Base-by-base conservation (phyloP, 2,797 vertebrate species). In the Takifugu ocellatus region DNA sequence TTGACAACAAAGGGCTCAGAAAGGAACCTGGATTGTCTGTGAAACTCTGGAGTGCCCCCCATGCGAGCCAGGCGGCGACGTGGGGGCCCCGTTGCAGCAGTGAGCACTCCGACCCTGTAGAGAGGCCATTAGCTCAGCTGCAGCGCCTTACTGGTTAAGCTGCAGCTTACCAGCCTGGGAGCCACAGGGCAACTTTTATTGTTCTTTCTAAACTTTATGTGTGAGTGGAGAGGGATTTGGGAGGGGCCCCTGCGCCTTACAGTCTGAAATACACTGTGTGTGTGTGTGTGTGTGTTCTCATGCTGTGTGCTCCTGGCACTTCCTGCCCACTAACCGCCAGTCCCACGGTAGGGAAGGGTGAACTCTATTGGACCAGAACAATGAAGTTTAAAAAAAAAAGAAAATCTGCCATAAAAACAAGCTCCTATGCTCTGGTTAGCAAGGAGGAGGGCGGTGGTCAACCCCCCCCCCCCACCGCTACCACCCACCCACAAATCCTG, bases 391-490 rank as follows among this genome's bases (percentile, higher is more conserved):
- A 81, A 25, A 50, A 31, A 50, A 51, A 51, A 84, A 87, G 83
- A 84, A 85, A 84, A 76, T 72, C 81, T 66, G 79, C 77, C 79
- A 72, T 80, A 85, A 88, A 90, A 89, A 89, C 85, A 88, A 90
- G 89, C 85, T 75, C 67, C 68, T 66, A 74, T 74, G 82, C 79
- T 80, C 72, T 82, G 81, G 70, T 81, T 82, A 79, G 66, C 72
- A 46, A 7, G 63, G 54, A 71, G 71, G 63, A 61, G 56, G 62
- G 58, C 60, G 70, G 56, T 5, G 50, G 51, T 39, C 12, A 12
- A 12, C 36, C 5, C 10, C 3, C 36, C 36, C 21, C 36, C 12
- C 4, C 5, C 36, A 3, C 33, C 12, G 21, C 21, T 21, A 21
- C 21, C 21, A 21, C 3, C 36, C 36, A 11, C 36, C 36, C 36